A percentile compares a stretch with the other conserved stretches of the same genome.
These are phyloP conservation scores for Halichondria panicea DNA, from an alignment of 37 sponge, comb jelly and placozoan species.

Conservation along the genomic window DNA sequence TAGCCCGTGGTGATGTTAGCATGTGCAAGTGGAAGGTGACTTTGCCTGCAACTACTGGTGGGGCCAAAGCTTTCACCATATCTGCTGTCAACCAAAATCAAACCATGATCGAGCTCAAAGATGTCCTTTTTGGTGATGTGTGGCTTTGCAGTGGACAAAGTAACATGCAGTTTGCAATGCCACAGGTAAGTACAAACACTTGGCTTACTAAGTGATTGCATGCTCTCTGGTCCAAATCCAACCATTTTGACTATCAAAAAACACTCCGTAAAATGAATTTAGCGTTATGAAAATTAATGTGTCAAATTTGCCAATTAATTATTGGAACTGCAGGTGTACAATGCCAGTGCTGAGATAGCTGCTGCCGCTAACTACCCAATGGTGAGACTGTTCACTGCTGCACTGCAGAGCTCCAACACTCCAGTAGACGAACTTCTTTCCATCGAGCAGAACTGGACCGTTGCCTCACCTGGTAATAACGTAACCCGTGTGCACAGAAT, in stretches of 20 bases:
- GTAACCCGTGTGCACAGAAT: too few species aligned
- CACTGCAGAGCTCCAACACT: conserved; percentile 29
- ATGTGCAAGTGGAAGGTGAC: conserved; percentile 29
- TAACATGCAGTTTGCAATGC: conserved; percentile 67
- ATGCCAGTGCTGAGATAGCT: conserved; percentile 66
- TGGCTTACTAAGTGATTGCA: not conserved
- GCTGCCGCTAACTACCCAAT: conserved; percentile 52
- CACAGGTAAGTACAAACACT: conserved; percentile 10
- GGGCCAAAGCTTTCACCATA: conserved; percentile 7
- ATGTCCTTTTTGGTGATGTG: conserved; percentile 82
- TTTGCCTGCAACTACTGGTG: conserved; percentile 36
- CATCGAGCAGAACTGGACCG: conserved; percentile 42
- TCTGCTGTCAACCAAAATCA: conserved; percentile 26
- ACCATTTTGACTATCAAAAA: not conserved
- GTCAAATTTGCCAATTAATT: not conserved
- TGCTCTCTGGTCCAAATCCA: not conserved
- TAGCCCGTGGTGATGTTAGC: not conserved
- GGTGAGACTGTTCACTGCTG: conserved; percentile 66
- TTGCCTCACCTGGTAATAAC: conserved; percentile 55
- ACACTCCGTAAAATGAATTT: not conserved
- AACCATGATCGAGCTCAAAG: conserved; percentile 21
- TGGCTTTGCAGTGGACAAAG: conserved; percentile 82
- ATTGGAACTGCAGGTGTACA: conserved; percentile 36
- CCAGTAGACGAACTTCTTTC: conserved; percentile 36
- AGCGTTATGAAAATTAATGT: not conserved